These are phyloP conservation scores for Echeneis naucrates DNA, from an alignment of 2,797 vertebrate species.

Conservation along the genomic window DNA sequence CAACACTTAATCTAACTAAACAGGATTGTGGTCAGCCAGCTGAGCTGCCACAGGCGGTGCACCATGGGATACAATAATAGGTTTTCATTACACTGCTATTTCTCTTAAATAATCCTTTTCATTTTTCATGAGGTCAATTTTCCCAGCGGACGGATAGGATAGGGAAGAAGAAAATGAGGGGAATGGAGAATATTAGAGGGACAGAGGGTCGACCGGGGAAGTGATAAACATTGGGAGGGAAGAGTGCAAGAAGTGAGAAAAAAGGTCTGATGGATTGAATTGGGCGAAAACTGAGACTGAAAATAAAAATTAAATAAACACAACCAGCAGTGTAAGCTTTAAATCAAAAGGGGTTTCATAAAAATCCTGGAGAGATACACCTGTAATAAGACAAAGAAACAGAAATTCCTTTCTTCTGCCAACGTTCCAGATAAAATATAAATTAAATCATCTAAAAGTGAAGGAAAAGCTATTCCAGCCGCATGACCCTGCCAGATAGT, in stretches of 20 bases:
- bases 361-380: conserved; percentile 24
- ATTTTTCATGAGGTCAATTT: conserved; percentile 86
- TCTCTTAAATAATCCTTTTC: conserved; percentile 85
- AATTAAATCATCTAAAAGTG: conserved; percentile 48
- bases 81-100: conserved; percentile 83
- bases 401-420: conserved; percentile 28
- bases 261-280: conserved; percentile 3
- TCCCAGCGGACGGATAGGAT: conserved; percentile 52
- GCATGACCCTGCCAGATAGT: conserved; percentile 51
- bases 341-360: conserved; percentile 26
- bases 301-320: conserved; percentile 4
- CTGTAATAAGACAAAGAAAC: conserved; percentile 10
- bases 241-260: not conserved
- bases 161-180: conserved; percentile 30
- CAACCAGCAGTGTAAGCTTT: not conserved
- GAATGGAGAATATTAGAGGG: conserved; percentile 18
- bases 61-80: conserved; percentile 78
- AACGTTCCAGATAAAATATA: conserved; percentile 31
- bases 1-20: conserved; percentile 71
- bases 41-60: conserved; percentile 65
- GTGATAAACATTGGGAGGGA: conserved; percentile 27
- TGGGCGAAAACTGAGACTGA: not conserved
- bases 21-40: conserved; percentile 53
- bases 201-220: not conserved
- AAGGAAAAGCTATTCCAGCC: conserved; percentile 15